phyloP scores from a whole-genome alignment of 2,113 vertebrate species.

The Phoenicopterus ruber region DNA sequence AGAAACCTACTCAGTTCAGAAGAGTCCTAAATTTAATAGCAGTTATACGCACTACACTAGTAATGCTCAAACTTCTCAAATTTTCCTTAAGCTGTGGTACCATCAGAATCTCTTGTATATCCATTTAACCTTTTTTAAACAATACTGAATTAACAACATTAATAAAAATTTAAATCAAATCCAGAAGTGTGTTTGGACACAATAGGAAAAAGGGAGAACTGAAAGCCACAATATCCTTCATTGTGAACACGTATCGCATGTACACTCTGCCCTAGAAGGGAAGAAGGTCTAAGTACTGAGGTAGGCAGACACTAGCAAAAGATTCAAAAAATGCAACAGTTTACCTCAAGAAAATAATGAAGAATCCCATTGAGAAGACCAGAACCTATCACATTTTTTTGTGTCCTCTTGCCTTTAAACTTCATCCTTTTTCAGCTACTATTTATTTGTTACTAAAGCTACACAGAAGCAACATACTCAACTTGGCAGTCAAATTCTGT shows the following conservation, averaged over 20 bases:
- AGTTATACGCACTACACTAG: neutral
- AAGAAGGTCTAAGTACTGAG: neutral
- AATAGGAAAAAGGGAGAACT: neutral
- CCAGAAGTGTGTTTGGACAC: neutral
- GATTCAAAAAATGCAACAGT: neutral
- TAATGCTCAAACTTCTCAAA: neutral
- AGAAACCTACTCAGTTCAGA: neutral
- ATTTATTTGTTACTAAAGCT: neutral
- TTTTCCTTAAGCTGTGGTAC: neutral
- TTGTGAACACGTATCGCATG: accelerated
- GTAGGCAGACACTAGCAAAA: neutral
- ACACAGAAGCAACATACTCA: neutral
- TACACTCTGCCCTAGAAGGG: neutral
- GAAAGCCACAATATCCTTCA: neutral
- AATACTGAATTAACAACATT: neutral
- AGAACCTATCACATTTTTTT: neutral
- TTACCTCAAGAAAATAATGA: neutral
- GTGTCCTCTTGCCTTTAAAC: neutral
- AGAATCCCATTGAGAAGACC: neutral
- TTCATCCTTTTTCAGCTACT: neutral
- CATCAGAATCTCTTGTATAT: neutral
- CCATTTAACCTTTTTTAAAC: neutral
- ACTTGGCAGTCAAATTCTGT: neutral
- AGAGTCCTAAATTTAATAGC: neutral
- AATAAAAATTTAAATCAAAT: neutral